Conservation (phyloP, 2,888 invertebrate species). For the Lissocephala sabroskyi region DNA sequence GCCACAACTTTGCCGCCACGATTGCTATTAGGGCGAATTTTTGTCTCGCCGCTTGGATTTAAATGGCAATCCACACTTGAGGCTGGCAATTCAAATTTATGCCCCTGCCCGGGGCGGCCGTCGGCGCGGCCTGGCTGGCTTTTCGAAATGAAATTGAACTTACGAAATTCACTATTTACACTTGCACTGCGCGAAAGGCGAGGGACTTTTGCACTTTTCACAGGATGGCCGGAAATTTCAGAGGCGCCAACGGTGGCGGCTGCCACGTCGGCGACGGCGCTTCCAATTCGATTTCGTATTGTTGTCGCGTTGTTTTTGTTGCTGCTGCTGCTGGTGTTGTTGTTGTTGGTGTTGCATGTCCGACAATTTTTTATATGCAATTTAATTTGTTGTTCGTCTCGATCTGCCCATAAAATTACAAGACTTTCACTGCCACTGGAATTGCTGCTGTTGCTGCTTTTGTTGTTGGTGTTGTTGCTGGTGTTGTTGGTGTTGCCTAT, state of each 20-base stretch:
- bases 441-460: slow-evolving; percentile 12
- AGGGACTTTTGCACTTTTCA: slow-evolving; percentile 2
- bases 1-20: no score
- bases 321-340: slow-evolving; percentile 10
- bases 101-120: neutral
- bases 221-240: no score
- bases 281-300: slow-evolving; percentile 55
- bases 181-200: slow-evolving; percentile 41
- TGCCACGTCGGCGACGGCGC: slow-evolving; percentile 24
- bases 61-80: slow-evolving; percentile 44
- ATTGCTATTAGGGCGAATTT: slow-evolving; percentile 11
- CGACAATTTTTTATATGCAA: slow-evolving; percentile 14
- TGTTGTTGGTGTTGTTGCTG: slow-evolving; percentile 12
- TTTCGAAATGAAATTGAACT: slow-evolving; percentile 56
- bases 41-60: slow-evolving; percentile 39
- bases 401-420: slow-evolving; percentile 39
- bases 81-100: slow-evolving; percentile 57
- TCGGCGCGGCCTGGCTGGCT: slow-evolving; percentile 16
- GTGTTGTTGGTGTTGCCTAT: slow-evolving; percentile 7
- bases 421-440: slow-evolving; percentile 14
- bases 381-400: neutral
- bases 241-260: no score
- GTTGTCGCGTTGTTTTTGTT: slow-evolving; percentile 13
- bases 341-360: slow-evolving; percentile 30
- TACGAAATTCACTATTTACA: slow-evolving; percentile 54